A percentile compares a stretch with the other conserved stretches of the same genome.
Evolutionary conservation across 1,140 invertebrate genomes (phyloP).

Genomic region (Zelostemma sp.): DNA sequence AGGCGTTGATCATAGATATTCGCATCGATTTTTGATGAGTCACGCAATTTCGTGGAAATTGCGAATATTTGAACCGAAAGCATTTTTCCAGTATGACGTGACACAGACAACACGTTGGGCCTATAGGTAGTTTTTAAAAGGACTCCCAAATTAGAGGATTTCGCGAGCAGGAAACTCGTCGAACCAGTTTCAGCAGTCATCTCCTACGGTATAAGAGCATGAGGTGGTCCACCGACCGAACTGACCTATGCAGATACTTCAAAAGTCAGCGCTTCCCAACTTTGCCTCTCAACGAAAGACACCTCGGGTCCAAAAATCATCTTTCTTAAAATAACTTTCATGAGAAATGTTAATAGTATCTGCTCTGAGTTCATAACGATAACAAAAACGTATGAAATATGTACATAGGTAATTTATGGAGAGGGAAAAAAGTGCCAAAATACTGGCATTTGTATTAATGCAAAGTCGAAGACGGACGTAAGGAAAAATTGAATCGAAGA

Average conservation of each 20-base stretch:
- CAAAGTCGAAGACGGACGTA: too few relatives aligned
- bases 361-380: too few relatives aligned
- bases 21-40: not conserved
- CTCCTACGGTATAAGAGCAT: constrained; percentile 43
- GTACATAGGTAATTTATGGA: too few relatives aligned
- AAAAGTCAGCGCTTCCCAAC: constrained; percentile 36
- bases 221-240: constrained; percentile 47
- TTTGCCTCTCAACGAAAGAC: constrained; percentile 2
- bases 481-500: too few relatives aligned
- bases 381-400: too few relatives aligned
- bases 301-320: too few relatives aligned
- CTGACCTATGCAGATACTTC: constrained; percentile 49
- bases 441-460: too few relatives aligned
- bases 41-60: constrained; percentile 31
- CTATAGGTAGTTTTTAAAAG: constrained; percentile 45
- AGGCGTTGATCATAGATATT: not conserved
- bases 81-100: constrained; percentile 35
- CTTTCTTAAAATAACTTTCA: too few relatives aligned
- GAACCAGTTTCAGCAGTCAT: constrained; percentile 49
- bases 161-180: constrained; percentile 47
- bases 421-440: too few relatives aligned
- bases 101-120: constrained; percentile 35
- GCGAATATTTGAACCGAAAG: constrained; percentile 32
- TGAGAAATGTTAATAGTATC: too few relatives aligned
- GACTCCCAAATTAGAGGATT: constrained; percentile 49